A percentile compares a stretch with the other conserved stretches of the same genome.
These are phyloP conservation scores for Eurois occulta DNA, from an alignment of 2,888 invertebrate species.

Conservation along the genomic window DNA sequence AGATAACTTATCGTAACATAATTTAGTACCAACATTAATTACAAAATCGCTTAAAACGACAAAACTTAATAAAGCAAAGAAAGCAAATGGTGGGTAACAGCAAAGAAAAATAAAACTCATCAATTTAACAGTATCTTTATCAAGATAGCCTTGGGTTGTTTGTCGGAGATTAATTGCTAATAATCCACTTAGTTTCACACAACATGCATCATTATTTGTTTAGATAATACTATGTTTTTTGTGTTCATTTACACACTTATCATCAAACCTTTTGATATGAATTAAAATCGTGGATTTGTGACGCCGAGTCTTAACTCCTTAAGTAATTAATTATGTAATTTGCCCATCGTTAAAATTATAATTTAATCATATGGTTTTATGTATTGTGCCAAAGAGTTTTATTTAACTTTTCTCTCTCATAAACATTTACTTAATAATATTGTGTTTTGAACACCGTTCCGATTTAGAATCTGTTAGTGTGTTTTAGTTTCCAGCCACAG, in stretches of 20 bases:
- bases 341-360: background rate
- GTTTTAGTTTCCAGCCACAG: background rate
- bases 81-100: slow-evolving; percentile 21
- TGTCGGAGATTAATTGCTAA: slow-evolving; percentile 72
- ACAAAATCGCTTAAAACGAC: background rate
- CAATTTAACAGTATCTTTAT: slow-evolving; percentile 56
- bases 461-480: background rate
- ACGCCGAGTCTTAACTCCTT: background rate
- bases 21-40: slow-evolving; percentile 34
- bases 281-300: slow-evolving; percentile 21
- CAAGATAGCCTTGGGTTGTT: slow-evolving; percentile 68
- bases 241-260: slow-evolving; percentile 44
- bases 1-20: slow-evolving; percentile 18
- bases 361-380: background rate
- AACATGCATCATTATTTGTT: slow-evolving; percentile 68
- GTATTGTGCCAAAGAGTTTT: background rate
- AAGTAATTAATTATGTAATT: slow-evolving; percentile 4
- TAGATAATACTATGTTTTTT: slow-evolving; percentile 46
- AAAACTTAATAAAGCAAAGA: background rate
- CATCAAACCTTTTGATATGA: slow-evolving; percentile 28
- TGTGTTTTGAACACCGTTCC: background rate
- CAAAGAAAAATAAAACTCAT: slow-evolving; percentile 38
- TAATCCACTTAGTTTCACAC: slow-evolving; percentile 71
- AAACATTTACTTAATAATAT: background rate
- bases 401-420: background rate